A percentile compares a stretch with the other conserved stretches of the same genome.
Evolutionary conservation across 2,888 invertebrate species (phyloP).

Genomic region (Cryptocephalus primarius): DNA sequence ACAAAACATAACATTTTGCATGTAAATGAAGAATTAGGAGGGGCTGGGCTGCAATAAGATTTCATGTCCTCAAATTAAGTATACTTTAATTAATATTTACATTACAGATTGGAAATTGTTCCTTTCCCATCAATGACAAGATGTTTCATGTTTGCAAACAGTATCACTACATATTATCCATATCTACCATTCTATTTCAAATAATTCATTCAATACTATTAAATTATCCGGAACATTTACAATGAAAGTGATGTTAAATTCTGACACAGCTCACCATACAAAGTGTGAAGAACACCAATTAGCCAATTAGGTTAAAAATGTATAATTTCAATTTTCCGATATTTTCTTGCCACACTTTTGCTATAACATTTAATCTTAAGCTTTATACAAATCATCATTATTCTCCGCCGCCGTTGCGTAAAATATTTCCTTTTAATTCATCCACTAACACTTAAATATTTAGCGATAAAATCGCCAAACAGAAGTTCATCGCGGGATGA

Average conservation of each 20-base stretch:
- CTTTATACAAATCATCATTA: constrained; percentile 19
- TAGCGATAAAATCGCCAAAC: constrained; percentile 20
- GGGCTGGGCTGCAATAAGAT: too few relatives aligned
- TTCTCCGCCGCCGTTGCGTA: constrained; percentile 20
- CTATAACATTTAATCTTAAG: constrained; percentile 26
- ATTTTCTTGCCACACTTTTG: constrained; percentile 20
- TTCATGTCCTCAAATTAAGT: constrained; percentile 13
- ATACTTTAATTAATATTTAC: constrained; percentile 23
- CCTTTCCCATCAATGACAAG: constrained; percentile 14
- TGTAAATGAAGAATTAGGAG: too few relatives aligned
- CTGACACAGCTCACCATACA: not conserved
- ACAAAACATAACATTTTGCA: too few relatives aligned
- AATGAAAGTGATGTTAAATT: too few relatives aligned
- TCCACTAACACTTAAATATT: constrained; percentile 34
- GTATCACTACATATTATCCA: constrained; percentile 27
- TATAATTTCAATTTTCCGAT: constrained; percentile 15
- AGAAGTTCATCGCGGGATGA: constrained; percentile 3
- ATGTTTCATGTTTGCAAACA: constrained; percentile 18
- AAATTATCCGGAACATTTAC: not conserved
- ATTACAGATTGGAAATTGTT: constrained; percentile 32
- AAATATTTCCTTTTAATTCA: constrained; percentile 29
- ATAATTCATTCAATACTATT: constrained; percentile 9
- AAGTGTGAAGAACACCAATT: constrained; percentile 26
- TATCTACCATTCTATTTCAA: constrained; percentile 27
- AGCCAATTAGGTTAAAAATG: constrained; percentile 22